Evolutionary conservation across 2,113 vertebrate genomes (phyloP), one percentile per base, ranked within the genome.

Genomic region (Ranitomeya imitator): DNA sequence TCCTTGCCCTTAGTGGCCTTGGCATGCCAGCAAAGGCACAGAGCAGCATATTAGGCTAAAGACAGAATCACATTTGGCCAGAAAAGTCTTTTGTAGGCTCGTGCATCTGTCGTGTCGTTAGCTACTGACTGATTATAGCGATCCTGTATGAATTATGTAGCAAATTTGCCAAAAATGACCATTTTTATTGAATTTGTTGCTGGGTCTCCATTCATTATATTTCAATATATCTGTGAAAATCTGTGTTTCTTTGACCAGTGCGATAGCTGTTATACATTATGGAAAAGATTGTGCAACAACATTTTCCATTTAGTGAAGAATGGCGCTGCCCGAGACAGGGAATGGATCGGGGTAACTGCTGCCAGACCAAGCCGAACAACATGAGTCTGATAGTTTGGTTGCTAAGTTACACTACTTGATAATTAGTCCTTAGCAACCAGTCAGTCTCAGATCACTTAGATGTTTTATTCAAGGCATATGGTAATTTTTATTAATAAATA

Each of bases 1-100:
- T 71, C 51, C 55, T 16, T 80, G 76, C 52, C 86, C 77, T 80
- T 45, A 13, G 61, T 51, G 26, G n/a, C 86, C 86, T 73, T 19
- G 54, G 63, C 14, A 59, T n/a, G 26, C 54, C 55, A 18, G 57
- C 23, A 55, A 10, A 76, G 69, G 16, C 69, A 45, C 63, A 69
- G 63, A 84, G n/a, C 63, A 54, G 45, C 45, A 18, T 71, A 31
- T 10, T 69, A 84, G 82, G 63, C 6, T 60, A 86, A 51, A 54
- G 6, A 31, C 59, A 26, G 69, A 85, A 51, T 19, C 26, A 21
- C 37, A 76, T 59, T 19, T 13, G 77, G 45, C 61, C 51, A 79
- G 13, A 61, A 23, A 86, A 63, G 77, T 59, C 77, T 80, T 19
- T 69, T 69, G n/a, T 69, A 18, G 61, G n/a, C 78, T 87, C 14